Evolutionary conservation across 2,797 vertebrate species (phyloP).

Genomic region (Clamator glandarius): DNA sequence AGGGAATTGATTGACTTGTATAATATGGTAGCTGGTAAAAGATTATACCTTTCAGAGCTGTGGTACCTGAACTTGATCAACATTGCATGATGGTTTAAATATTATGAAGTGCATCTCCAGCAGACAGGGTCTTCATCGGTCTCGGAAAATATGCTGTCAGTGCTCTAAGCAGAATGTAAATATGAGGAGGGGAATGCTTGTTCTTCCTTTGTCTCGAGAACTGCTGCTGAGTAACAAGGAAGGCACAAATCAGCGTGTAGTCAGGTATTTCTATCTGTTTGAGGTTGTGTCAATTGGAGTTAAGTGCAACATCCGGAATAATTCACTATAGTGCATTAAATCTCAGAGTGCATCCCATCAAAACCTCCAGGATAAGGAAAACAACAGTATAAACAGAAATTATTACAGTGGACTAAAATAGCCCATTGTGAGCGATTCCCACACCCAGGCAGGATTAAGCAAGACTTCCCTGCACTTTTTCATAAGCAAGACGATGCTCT

Average conservation of each 20-base stretch:
- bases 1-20: constrained; percentile 67
- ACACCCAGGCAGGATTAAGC: not conserved
- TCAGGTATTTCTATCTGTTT: not conserved
- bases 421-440: not conserved
- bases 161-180: not conserved
- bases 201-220: not conserved
- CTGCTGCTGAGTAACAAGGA: not conserved
- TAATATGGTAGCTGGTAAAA: constrained; percentile 65
- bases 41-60: constrained; percentile 65
- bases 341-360: not conserved
- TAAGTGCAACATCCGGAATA: not conserved
- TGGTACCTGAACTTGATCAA: constrained; percentile 61
- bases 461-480: not conserved
- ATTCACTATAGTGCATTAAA: not conserved
- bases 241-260: not conserved
- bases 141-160: not conserved
- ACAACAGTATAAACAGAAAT: not conserved
- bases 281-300: not conserved
- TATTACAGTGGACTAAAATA: not conserved
- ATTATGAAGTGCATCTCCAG: constrained; percentile 50
- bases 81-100: constrained; percentile 19
- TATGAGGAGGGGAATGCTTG: not conserved
- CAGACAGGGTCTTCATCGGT: not conserved
- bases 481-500: not conserved
- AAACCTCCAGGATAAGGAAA: not conserved